Base-by-base conservation (phyloP, 2,113 vertebrate species). In the Carettochelys insculpta region DNA sequence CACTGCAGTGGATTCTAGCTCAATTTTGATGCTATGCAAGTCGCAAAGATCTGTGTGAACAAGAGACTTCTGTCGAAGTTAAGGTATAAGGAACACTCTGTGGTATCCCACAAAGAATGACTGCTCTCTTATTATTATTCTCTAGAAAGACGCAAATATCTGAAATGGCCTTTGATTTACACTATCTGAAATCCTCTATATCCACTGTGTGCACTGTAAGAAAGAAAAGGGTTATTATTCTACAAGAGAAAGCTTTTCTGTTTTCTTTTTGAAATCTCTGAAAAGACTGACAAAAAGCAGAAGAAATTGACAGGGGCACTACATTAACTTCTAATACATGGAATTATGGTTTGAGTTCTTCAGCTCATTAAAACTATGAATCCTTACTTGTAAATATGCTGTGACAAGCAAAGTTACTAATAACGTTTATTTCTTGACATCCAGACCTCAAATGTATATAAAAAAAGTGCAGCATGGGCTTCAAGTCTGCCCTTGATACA, bases 11-110 rank as follows among this genome's bases (percentile, higher is more conserved):
- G 47, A 78, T 11, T 77, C 68, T 93, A 93, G 86, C 82, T 92
- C 89, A 78, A 34, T 87, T 94, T 84, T 82, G 85, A 96, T 78
- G 56, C 71, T 80, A 58, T 79, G 80, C 83, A 87, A 93, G 96
- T 73, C 92, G 90, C 24, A 82, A 8, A 25, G 53, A 85, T 93
- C 51, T 83, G 47, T 82, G 80, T 48, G 80, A 87, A 54, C 25
- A 34, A 41, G 19, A 65, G 85, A 86, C 50, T 68, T 96, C 82
- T 83, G 87, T 50, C 75, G 9, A 76, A 95, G 58, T 65, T 94
- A 76, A 68, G 83, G 83, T 78, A 86, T 82, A 73, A 86, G 76
- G 50, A 87, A 86, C 84, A 79, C 31, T 90, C 17, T 27, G 58
- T 50, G 38, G 68, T 77, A 56, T 58, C 77, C 71, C 52, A 77